Evolutionary conservation across 2,113 vertebrate genomes (phyloP), one percentile per base, ranked within the genome.

Genomic region (Amphiprion ocellaris): DNA sequence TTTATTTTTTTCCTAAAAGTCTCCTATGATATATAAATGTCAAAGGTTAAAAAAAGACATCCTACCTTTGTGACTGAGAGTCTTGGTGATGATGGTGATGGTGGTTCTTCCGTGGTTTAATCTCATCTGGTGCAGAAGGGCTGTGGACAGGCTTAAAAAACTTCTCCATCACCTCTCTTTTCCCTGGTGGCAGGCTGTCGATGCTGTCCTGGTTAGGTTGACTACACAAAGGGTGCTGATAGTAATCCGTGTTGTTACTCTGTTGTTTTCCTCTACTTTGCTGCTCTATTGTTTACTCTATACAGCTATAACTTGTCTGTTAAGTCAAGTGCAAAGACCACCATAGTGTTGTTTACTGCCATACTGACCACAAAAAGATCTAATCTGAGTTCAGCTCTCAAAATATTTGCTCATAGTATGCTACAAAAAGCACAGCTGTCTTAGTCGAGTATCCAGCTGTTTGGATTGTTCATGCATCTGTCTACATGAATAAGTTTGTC

Each of bases 131-230:
- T 1, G 58, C 30, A 33, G 87, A 83, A 30, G 89, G 83, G 30
- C 64, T 82, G 23, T 85, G 87, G 61, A 95, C 86, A 1, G 95
- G 94, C 19, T 90, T 95, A 52, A 96, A 95, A 74, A 88, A 94
- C 56, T 92, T 96, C 69, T 95, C 94, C 92, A 94, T 90, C 24
- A 90, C 79, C 26, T 91, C 77, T 56, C 80, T 1, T 17, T 86
- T 91, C 9, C 54, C 92, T 46, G 80, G 80, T 19, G 79, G 83
- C 10, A 82, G 77, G 44, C 72, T 83, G 55, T 28, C 1, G 3
- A 76, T 66, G 59, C 62, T 3, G 53, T 60, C 60, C 64, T 64
- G 62, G 50, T 61, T 56, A 17, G 62, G 37, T 73, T 74, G 33
- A 70, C 26, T 70, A 1, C 41, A 69, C 70, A 58, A 15, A 4